Percentiles rank a stretch among this genome's conserved stretches.
Evolutionary conservation across 2,888 invertebrate genomes (phyloP).

Genomic region (Apantesis nais): DNA sequence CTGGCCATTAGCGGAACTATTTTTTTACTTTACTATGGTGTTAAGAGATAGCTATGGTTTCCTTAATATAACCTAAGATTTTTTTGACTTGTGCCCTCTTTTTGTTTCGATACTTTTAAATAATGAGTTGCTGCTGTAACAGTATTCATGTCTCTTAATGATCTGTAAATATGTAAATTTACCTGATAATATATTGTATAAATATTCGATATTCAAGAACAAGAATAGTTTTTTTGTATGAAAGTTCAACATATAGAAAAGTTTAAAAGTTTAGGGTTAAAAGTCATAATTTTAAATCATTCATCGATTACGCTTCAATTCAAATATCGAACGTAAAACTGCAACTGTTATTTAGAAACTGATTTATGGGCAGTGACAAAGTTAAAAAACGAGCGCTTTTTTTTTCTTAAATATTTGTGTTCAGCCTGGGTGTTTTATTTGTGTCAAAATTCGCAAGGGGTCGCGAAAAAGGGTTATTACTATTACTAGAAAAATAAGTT

Average conservation of each 20-base stretch:
- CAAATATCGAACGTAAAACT: conserved; percentile 72
- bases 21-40: too few species aligned
- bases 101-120: background rate
- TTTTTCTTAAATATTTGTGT: conserved; percentile 83
- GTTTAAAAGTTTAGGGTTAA: conserved; percentile 17
- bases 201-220: background rate
- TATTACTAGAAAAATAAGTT: conserved; percentile 80
- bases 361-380: conserved; percentile 82
- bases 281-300: conserved; percentile 42
- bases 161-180: background rate
- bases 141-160: background rate
- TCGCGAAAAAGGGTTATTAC: conserved; percentile 82
- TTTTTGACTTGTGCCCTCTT: background rate
- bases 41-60: too few species aligned
- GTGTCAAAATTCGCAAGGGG: conserved; percentile 82
- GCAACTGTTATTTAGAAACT: conserved; percentile 75
- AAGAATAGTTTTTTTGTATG: background rate
- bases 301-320: conserved; percentile 75
- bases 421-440: conserved; percentile 84
- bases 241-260: background rate
- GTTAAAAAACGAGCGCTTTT: conserved; percentile 68
- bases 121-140: background rate
- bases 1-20: too few species aligned
- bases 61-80: too few species aligned
- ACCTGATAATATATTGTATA: background rate